Evolutionary conservation across 1,140 invertebrate species (phyloP).

Genomic region (Saxidomus purpurata): DNA sequence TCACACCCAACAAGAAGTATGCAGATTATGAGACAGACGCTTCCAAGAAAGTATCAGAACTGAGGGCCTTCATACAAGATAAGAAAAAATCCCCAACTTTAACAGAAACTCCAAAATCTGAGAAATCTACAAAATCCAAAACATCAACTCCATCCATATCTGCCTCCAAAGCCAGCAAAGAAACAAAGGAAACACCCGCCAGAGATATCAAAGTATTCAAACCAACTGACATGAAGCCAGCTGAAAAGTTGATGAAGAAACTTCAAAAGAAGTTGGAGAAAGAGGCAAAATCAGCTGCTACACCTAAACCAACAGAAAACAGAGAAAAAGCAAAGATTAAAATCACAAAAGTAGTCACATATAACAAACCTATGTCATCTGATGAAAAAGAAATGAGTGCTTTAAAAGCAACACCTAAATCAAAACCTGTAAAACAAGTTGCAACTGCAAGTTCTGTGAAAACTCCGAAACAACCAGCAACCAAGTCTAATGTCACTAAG

Average conservation of each 20-base stretch:
- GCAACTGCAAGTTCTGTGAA: not conserved
- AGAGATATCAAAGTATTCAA: conserved; percentile 52
- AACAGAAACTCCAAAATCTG: not conserved
- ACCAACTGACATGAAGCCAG: conserved; percentile 63
- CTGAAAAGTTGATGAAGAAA: conserved; percentile 60
- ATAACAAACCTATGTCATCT: conserved; percentile 48
- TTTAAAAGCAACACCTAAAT: conserved; percentile 35
- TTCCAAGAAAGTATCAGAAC: conserved; percentile 52
- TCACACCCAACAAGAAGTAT: conserved; percentile 62
- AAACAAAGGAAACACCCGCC: not conserved
- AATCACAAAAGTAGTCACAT: conserved; percentile 60
- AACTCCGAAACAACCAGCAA: conserved; percentile 28
- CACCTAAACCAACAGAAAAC: conserved; percentile 34
- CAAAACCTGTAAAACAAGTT: conserved; percentile 22
- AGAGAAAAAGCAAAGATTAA: conserved; percentile 63
- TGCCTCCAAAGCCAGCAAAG: not conserved
- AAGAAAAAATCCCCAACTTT: conserved; percentile 36
- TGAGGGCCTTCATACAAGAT: conserved; percentile 56
- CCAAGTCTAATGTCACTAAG: not conserved
- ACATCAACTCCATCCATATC: not conserved
- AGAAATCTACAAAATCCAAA: not conserved
- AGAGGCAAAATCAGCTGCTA: conserved; percentile 47
- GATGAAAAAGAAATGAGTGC: conserved; percentile 45
- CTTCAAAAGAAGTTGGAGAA: conserved; percentile 62
- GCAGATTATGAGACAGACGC: conserved; percentile 55